Conservation (phyloP, 2,888 invertebrate species). For the Napeogenes inachia region DNA sequence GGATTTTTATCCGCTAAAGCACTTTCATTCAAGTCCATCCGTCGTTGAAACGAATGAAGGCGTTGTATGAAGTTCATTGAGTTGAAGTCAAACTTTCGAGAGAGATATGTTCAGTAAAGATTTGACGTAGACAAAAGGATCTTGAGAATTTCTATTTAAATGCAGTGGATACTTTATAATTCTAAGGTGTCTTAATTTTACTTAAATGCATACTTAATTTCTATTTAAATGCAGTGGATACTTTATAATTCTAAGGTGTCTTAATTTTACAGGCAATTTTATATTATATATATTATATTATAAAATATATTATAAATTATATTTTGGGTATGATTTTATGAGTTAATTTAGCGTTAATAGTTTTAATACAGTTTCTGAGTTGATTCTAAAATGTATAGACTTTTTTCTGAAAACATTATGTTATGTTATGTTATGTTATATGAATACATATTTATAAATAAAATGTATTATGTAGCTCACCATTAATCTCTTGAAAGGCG, state of each 20-base stretch:
- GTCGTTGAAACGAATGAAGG: conserved; percentile 14
- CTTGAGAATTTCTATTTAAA: conserved; percentile 1
- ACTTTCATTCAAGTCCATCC: conserved; percentile 35
- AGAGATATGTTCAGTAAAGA: conserved; percentile 4
- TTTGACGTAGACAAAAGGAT: conserved; percentile 9
- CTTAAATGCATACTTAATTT: conserved; percentile 6
- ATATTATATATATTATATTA: no score
- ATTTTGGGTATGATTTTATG: no score
- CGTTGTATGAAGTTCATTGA: conserved; percentile 16
- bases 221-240: not conserved
- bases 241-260: not conserved
- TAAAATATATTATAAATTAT: no score
- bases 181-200: not conserved
- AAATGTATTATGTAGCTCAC: conserved; percentile 67
- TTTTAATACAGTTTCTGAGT: no score
- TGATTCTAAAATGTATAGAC: no score
- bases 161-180: not conserved
- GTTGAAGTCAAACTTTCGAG: conserved; percentile 6
- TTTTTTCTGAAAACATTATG: no score
- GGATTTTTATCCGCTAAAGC: conserved; percentile 53
- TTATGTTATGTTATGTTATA: no score
- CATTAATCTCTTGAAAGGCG: conserved; percentile 98
- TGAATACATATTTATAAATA: not conserved
- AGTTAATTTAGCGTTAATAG: no score
- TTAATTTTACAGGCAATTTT: not conserved